Evolutionary conservation across 1,140 invertebrate species (phyloP), one percentile per base, ranked within the genome.

Genomic region (Capitella teleta): DNA sequence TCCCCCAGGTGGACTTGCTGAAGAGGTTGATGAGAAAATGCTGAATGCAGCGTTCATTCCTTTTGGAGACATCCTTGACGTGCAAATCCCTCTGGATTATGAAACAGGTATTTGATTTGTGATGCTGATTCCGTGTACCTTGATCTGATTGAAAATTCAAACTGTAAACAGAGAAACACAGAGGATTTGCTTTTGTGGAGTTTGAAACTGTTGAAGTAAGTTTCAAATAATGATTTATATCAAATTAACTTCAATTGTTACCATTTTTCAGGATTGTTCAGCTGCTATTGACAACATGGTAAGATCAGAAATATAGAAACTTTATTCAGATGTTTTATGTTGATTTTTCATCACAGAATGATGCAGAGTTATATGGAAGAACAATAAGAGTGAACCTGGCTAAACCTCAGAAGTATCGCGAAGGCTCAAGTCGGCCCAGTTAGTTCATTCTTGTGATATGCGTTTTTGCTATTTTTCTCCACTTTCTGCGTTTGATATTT

Each of bases 271-370:
- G 78, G 94, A 98, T 82, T 93, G 94, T 42, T 83, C 87, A 18
- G 86, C 92, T 44, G 93, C 96, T 28, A 97, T 99, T 65, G 95
- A 99, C 74, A 99, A 99, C 64, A 97, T 98, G 94, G 88, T 92
- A 77, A 44, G 42, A n/a, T n/a, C n/a, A n/a, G n/a, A n/a, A n/a
- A n/a, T n/a, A n/a, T n/a, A n/a, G n/a, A n/a, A n/a, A n/a, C n/a
- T n/a, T n/a, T n/a, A n/a, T n/a, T n/a, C n/a, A n/a, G n/a, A n/a
- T n/a, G n/a, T n/a, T n/a, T n/a, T n/a, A n/a, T n/a, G n/a, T n/a
- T n/a, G n/a, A n/a, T 28, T 47, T 18, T 34, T 49, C 14, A 16
- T 52, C 56, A 48, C 64, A 94, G 89, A 95, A 98, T 78, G 92
- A 98, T 68, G 87, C 91, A 0, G 95, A 99, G 75, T 74, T 98